Evolutionary conservation across 2,113 vertebrate genomes (phyloP).

Genomic region (Micronycteris hirsuta): DNA sequence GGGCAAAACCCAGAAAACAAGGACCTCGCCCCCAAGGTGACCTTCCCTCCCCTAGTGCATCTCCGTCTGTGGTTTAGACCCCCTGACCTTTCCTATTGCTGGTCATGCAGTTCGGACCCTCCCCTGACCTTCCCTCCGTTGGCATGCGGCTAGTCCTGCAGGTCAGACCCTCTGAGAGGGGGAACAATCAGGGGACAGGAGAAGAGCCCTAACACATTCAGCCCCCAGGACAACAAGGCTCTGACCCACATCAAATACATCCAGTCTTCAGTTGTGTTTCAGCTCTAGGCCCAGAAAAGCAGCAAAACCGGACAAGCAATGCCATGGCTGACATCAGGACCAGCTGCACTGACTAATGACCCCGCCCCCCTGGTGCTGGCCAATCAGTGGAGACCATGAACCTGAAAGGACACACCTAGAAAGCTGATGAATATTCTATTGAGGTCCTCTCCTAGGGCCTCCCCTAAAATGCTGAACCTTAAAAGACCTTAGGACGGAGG

Average conservation of each 20-base stretch:
- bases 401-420: neutral
- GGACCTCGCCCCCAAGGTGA: neutral
- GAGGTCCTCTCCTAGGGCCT: neutral
- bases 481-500: neutral
- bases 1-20: neutral
- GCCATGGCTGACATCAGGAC: neutral
- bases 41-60: neutral
- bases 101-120: neutral
- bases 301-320: neutral
- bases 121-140: neutral
- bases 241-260: neutral
- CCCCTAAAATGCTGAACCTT: neutral
- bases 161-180: neutral
- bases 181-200: neutral
- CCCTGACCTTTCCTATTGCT: neutral
- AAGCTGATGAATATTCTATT: neutral
- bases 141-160: neutral
- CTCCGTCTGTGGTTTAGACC: neutral
- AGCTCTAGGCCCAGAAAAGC: neutral
- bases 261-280: neutral
- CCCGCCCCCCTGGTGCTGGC: neutral
- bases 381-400: neutral
- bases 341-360: neutral
- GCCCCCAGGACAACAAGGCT: neutral
- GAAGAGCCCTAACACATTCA: neutral